Base-by-base conservation (phyloP, 2,113 vertebrate species). In the Myocastor coypus region DNA sequence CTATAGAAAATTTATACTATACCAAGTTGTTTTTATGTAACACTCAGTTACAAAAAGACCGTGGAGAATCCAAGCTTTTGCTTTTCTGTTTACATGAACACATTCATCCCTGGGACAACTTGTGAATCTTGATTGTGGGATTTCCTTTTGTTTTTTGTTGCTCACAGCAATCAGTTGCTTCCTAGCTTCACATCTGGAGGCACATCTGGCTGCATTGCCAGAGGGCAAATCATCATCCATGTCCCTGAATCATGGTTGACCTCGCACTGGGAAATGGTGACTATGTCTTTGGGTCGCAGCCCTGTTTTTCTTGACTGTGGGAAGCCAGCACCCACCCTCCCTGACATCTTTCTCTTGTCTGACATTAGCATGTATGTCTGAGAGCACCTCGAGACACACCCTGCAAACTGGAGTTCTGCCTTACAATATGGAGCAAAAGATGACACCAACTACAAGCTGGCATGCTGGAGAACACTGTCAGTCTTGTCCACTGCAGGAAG, bases 391-490 rank as follows among this genome's bases (percentile, higher is more conserved):
- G 91, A 78, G 61, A 71, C 52, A 16, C 89, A 96, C 94, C 91
- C 19, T 83, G 83, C 78, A 84, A 97, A 64, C 94, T 97, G 89
- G 82, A 81, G 95, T 40, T 89, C 97, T 98, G 83, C 92, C 96
- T 42, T 14, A 93, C 97, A 87, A 77, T 66, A 91, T 34, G 95
- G 92, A 97, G 85, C 96, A 96, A n/a, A 96, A 85, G 94, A 93
- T 94, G 94, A 96, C 94, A 91, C 52, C 92, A 89, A 81, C 90
- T 98, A 93, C 94, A 97, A 97, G 83, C 0, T 96, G 94, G 89
- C 92, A 97, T 68, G 91, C 92, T 88, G 37, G 55, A 97, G 97
- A 93, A 78, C 28, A 64, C 85, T 92, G 81, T 92, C 32, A 5
- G 92, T 96, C 78, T 97, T 82, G 97, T 83, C 42, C 97, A 42